Base-by-base conservation (phyloP, 2,797 vertebrate genomes). In the Numenius phaeopus region DNA sequence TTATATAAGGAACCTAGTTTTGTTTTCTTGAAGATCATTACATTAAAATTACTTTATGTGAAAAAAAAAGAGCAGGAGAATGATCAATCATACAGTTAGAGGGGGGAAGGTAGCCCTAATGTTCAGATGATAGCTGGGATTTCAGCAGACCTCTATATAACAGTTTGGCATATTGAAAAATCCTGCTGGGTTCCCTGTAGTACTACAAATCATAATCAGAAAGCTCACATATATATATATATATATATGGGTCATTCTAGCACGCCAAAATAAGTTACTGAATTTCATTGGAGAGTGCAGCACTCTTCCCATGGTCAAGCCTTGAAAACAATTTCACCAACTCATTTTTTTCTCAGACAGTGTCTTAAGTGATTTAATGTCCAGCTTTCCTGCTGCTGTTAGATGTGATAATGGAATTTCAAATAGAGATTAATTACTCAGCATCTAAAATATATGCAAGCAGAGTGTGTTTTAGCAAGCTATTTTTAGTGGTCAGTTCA, bases 321-420 rank as follows among this genome's bases (percentile, higher is more conserved):
- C 27, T 39, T 72, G 20, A 83, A 81, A 93, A 62, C 70, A 32
- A 67, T 71, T 71, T 82, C 40, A 6, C 14, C 20, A 29, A 26
- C 39, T 66, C 0, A 13, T 76, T 73, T 55, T 21, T 11, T 7
- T 1, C 3, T 6, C 7, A 2, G 3, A 29, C 18, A 40, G 11
- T 19, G 9, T 76, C 54, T 84, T 54, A 50, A 39, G 6, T 14
- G 23, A 39, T 55, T 78, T 62, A 58, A 39, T 47, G 39, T 40
- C 46, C 24, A 55, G 29, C 55, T 82, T 89, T 83, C 40, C 50
- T 72, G 32, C 32, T 66, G 34, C 50, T 87, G 54, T 62, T 84
- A 89, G 94, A 29, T 4, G 9, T 23, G 20, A 40, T 16, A 61
- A 26, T 42, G 77, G 46, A 10, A 65, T 73, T 94, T 83, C 47